A percentile compares a stretch with the other conserved stretches of the same genome.
phyloP scores from a whole-genome alignment of 2,888 invertebrate genomes.

The Copidosoma aretas region DNA sequence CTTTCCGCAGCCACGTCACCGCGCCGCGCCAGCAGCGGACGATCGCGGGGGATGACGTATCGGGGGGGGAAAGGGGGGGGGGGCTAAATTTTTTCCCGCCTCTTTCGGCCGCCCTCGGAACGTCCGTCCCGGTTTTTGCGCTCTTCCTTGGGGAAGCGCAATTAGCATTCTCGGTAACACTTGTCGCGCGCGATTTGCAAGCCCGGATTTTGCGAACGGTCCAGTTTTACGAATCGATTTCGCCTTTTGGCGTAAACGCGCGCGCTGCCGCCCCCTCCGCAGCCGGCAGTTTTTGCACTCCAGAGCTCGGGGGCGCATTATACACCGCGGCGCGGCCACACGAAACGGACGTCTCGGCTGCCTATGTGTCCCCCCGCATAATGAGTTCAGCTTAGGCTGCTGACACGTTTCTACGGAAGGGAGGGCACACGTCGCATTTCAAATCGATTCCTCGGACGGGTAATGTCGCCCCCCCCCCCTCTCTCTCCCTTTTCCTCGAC shows the following conservation, averaged over 20 bases:
- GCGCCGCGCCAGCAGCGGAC: too few relatives aligned
- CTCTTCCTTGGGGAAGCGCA: background rate
- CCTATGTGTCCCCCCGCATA: slow-evolving; percentile 19
- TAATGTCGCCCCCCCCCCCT: background rate
- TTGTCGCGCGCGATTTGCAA: background rate
- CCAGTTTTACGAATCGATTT: slow-evolving; percentile 3
- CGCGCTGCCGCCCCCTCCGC: too few relatives aligned
- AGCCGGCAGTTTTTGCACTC: slow-evolving; percentile 5
- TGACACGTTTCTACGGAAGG: slow-evolving; percentile 30
- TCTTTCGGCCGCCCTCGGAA: too few relatives aligned
- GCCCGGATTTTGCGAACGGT: background rate
- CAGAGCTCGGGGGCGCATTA: too few relatives aligned
- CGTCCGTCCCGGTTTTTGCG: too few relatives aligned
- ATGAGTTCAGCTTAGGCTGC: slow-evolving; percentile 33
- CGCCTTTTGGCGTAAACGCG: background rate
- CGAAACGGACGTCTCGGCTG: too few relatives aligned
- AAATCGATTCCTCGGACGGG: slow-evolving; percentile 29
- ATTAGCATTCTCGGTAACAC: background rate
- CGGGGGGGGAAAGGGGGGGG: too few relatives aligned
- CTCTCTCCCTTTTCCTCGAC: background rate
- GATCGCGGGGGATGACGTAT: too few relatives aligned
- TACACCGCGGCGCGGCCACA: background rate
- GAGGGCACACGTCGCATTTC: slow-evolving; percentile 29
- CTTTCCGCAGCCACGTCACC: too few relatives aligned
- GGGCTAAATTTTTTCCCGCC: too few relatives aligned